Conservation (phyloP, 2,113 vertebrate genomes). For the Rousettus leschenaultii region DNA sequence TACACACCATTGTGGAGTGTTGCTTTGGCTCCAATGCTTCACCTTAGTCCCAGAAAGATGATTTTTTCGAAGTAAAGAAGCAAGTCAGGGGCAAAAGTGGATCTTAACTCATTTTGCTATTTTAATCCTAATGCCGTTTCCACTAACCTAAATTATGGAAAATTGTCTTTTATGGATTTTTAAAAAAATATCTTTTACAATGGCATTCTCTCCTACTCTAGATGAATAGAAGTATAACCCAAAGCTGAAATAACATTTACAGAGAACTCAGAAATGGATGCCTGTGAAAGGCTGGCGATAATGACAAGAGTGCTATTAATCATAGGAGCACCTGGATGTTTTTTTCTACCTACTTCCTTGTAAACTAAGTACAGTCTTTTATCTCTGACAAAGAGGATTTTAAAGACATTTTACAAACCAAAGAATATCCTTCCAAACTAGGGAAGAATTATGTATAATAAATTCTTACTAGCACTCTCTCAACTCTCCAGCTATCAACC, state of each 20-base stretch:
- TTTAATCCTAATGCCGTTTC: background rate
- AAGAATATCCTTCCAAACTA: constrained; percentile 1
- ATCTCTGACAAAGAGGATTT: constrained; percentile 10
- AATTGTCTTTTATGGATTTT: background rate
- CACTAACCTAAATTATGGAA: background rate
- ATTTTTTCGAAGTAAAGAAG: background rate
- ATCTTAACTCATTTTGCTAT: background rate
- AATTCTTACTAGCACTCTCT: background rate
- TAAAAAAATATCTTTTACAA: background rate
- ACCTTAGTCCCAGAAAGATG: background rate
- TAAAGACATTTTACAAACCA: constrained; percentile 11
- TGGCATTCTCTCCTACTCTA: background rate
- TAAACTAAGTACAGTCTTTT: background rate
- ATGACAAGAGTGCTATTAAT: background rate
- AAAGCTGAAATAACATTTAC: background rate
- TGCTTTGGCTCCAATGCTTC: background rate
- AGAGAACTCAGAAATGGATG: background rate
- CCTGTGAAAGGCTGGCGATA: background rate
- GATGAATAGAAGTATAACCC: background rate
- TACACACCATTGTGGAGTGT: background rate
- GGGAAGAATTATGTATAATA: background rate
- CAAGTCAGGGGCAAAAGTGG: background rate
- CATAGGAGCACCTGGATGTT: background rate
- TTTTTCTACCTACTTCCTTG: background rate
- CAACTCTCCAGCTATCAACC: background rate